Evolutionary conservation across 2,113 vertebrate species (phyloP).

Genomic region (Muntiacus muntjak): DNA sequence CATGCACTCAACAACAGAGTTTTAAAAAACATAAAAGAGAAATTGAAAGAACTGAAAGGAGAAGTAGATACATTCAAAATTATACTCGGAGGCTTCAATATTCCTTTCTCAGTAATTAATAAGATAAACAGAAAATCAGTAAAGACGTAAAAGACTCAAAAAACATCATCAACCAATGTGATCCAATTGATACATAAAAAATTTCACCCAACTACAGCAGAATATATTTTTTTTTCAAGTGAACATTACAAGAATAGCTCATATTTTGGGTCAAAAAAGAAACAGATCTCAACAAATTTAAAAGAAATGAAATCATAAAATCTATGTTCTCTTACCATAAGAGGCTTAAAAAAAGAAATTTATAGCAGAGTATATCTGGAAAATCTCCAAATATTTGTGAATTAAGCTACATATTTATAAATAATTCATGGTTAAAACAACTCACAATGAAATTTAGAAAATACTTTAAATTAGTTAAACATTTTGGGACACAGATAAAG

Average conservation of each 20-base stretch:
- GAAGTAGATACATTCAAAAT: not conserved
- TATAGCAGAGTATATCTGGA: not conserved
- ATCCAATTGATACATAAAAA: not conserved
- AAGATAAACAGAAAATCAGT: not conserved
- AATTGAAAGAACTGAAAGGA: not conserved
- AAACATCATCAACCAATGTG: not conserved
- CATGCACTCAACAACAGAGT: not conserved
- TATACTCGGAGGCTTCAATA: not conserved
- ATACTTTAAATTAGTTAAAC: not conserved
- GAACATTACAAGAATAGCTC: not conserved
- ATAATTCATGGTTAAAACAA: not conserved
- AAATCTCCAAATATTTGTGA: not conserved
- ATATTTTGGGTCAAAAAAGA: not conserved
- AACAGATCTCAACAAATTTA: not conserved
- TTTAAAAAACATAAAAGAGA: not conserved
- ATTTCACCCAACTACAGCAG: not conserved
- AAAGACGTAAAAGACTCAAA: not conserved
- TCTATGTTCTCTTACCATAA: not conserved
- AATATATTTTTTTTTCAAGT: not conserved
- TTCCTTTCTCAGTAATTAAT: not conserved
- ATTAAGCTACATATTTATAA: not conserved
- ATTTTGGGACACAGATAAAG: not conserved
- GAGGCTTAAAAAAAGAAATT: not conserved
- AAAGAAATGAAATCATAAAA: not conserved
- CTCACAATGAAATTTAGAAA: not conserved